Evolutionary conservation across 2,888 invertebrate species (phyloP).

Genomic region (Polydesmus complanatus): DNA sequence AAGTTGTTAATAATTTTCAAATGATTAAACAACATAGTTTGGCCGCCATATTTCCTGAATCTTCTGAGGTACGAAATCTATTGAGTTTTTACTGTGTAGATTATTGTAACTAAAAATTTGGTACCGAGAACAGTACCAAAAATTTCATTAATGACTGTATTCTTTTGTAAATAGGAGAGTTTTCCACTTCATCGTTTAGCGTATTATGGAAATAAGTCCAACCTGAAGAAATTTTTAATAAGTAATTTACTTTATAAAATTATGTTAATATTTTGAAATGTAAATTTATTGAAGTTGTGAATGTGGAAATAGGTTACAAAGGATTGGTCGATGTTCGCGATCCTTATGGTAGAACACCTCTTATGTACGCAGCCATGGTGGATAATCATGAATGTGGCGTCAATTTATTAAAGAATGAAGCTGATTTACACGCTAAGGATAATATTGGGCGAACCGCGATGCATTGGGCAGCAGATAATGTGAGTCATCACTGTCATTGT

Average conservation of each 20-base stretch:
- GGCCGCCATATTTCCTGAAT: too few species aligned
- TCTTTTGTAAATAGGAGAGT: too few species aligned
- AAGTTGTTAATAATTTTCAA: too few species aligned
- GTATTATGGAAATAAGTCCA: not conserved
- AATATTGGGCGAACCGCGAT: constrained; percentile 31
- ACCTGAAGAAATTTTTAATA: not conserved
- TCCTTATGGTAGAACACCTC: constrained; percentile 32
- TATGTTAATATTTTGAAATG: not conserved
- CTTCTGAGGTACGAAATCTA: too few species aligned
- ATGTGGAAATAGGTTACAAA: constrained; percentile 24
- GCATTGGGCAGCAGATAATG: constrained; percentile 31
- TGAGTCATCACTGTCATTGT: not conserved
- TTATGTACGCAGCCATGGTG: constrained; percentile 32
- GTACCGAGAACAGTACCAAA: too few species aligned
- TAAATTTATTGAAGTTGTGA: too few species aligned
- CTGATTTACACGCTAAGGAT: constrained; percentile 30
- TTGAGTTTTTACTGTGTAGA: too few species aligned
- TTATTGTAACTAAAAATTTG: too few species aligned
- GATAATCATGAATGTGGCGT: constrained; percentile 32
- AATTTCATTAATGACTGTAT: too few species aligned
- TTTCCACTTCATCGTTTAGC: not conserved
- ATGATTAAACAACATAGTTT: too few species aligned
- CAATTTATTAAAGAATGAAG: constrained; percentile 30
- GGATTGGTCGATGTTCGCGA: constrained; percentile 24
- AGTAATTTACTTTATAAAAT: not conserved